A percentile compares a stretch with the other conserved stretches of the same genome.
Evolutionary conservation across 2,113 vertebrate species (phyloP).

Genomic region (Cephalopterus ornatus): DNA sequence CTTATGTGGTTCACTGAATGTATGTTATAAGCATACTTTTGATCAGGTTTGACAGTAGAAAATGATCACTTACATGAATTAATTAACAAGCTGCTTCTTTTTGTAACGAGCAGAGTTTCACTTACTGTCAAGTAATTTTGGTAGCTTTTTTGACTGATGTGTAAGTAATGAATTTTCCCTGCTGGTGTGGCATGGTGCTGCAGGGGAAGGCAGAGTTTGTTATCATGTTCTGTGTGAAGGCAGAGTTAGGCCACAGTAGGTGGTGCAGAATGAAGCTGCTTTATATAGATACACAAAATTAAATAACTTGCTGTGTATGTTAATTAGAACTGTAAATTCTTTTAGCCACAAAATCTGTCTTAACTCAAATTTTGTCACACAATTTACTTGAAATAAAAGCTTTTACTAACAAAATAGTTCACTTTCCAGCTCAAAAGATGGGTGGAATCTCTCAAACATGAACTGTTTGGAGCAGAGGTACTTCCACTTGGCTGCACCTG

Average conservation of each 20-base stretch:
- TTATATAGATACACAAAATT: background rate
- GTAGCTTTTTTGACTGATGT: background rate
- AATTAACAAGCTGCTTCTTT: background rate
- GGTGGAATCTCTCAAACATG: background rate
- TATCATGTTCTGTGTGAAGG: background rate
- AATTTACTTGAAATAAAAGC: background rate
- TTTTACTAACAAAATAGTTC: background rate
- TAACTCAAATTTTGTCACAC: background rate
- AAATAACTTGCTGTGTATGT: background rate
- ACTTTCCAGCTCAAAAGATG: background rate
- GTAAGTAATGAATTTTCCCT: background rate
- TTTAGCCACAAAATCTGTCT: background rate
- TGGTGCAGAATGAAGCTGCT: background rate
- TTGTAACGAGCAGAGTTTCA: background rate
- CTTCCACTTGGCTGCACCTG: background rate
- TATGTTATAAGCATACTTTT: background rate
- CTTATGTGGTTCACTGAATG: background rate
- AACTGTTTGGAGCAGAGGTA: background rate
- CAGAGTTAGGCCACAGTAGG: background rate
- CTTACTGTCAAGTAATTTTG: background rate
- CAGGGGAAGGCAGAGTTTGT: background rate
- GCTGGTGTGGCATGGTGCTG: background rate
- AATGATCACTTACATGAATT: background rate
- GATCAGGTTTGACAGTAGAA: background rate
- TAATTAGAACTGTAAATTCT: background rate